Base-by-base conservation (phyloP, 2,888 invertebrate species). In the Machimus atricapillus region DNA sequence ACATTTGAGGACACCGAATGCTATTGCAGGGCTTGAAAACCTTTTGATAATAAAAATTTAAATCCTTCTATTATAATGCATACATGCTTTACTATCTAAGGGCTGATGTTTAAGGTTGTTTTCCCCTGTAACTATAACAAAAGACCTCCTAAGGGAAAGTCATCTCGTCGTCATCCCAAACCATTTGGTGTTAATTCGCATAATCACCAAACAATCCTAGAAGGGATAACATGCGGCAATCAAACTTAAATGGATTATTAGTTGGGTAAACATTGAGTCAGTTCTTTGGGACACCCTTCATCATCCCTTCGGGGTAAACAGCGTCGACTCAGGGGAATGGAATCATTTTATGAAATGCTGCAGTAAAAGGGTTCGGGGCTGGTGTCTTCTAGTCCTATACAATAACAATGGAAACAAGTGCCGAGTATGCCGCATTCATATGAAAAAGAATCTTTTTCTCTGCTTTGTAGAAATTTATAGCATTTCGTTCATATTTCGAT, bases 221-320 rank as follows among this genome's bases (percentile, higher is more conserved):
- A 87, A 89, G 87, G 89, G 88, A 89, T 88, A 88, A 88, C 87
- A 89, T 87, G 87, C 87, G 87, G 88, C 89, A 89, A 89, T 89
- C 89, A 89, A 87, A 87, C 87, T 88, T 88, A 88, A 89, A 89
- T 87, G 88, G 89, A 89, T 89, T 89, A 89, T 89, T 86, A 88
- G 86, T 88, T 88, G 56, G 43, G 79, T 85, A 88, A 88, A 89
- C 81, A 89, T 88, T 88, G 88, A 87, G 88, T 88, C 87, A 86
- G 82, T 87, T 58, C 52, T 58, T 87, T 79, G 40, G 79, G 79
- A 34, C 52, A 52, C 79, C 43, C 78, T 23, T 31, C 66, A 23
- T 66, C 34, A 83, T 83, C 34, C 58, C 5, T 40, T 58, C 66
- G 19, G 37, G n/a, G 82, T n/a, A 83, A 66, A 66, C 16, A 66